These are phyloP conservation scores for Sternotherus odoratus DNA, from an alignment of 2,797 vertebrate genomes.

Conservation along the genomic window DNA sequence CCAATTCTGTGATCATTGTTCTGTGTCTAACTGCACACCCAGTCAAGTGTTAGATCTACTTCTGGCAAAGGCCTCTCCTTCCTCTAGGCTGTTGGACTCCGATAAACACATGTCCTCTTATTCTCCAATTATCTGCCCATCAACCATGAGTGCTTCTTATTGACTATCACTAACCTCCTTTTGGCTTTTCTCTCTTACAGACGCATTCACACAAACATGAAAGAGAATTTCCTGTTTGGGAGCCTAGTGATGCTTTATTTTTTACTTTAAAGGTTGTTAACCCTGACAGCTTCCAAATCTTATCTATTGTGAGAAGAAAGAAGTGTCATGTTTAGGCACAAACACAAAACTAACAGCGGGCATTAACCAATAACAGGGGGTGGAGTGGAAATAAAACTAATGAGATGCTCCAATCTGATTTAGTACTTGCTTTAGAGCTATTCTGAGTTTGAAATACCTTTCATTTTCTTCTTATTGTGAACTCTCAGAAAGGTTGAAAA, in stretches of 20 bases:
- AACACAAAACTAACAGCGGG: background rate
- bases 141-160: constrained; percentile 37
- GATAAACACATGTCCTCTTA: constrained; percentile 49
- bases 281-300: constrained; percentile 26
- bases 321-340: constrained; percentile 10
- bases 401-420: background rate
- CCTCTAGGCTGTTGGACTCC: constrained; percentile 37
- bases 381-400: constrained; percentile 5
- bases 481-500: constrained; percentile 24
- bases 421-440: constrained; percentile 44
- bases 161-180: constrained; percentile 42
- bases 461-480: constrained; percentile 28
- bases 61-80: constrained; percentile 66
- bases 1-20: constrained; percentile 77
- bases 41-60: constrained; percentile 74
- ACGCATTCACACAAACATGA: rapidly evolving
- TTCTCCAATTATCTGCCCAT: constrained; percentile 58
- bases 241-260: background rate
- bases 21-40: constrained; percentile 75
- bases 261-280: background rate
- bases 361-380: constrained; percentile 22
- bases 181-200: background rate
- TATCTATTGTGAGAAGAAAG: background rate
- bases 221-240: constrained; percentile 12
- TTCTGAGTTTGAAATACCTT: constrained; percentile 7